Conservation (phyloP, 2,797 vertebrate genomes). For the Erithacus rubecula region DNA sequence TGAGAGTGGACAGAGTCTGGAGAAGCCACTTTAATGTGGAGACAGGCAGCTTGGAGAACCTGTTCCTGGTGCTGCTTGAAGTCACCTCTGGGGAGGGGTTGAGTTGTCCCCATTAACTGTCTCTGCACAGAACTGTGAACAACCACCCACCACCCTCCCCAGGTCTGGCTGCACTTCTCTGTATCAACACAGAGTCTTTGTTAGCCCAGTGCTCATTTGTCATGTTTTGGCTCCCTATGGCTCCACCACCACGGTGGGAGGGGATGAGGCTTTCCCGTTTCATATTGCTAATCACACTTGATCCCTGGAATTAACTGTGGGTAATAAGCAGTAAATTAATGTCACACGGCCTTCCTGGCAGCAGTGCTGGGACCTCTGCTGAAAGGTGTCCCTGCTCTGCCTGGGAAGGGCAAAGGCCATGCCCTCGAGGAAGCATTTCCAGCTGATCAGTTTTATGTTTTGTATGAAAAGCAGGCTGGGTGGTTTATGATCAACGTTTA, state of each 20-base stretch:
- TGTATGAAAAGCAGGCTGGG: not conserved
- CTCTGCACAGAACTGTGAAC: not conserved
- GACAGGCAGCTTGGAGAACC: not conserved
- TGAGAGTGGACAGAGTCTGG: not conserved
- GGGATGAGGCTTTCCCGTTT: not conserved
- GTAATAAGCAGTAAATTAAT: not conserved
- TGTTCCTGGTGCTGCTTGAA: not conserved
- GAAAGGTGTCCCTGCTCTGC: not conserved
- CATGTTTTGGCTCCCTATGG: not conserved
- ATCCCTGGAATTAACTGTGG: conserved; percentile 20
- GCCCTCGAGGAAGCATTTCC: not conserved
- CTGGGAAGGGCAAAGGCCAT: not conserved
- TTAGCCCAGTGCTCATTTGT: not conserved
- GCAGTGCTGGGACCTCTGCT: not conserved
- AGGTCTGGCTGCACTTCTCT: not conserved
- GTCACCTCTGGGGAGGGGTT: not conserved
- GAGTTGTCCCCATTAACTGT: not conserved
- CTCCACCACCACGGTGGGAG: not conserved
- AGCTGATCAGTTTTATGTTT: not conserved
- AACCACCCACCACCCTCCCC: not conserved
- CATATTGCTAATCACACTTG: not conserved
- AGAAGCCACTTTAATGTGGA: not conserved
- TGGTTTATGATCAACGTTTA: not conserved
- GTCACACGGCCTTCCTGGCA: not conserved
- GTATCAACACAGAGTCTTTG: not conserved